Percentiles rank a stretch among this genome's conserved stretches.
These are phyloP conservation scores for Prosapia bicincta DNA, from an alignment of 2,888 invertebrate genomes.

Conservation along the genomic window DNA sequence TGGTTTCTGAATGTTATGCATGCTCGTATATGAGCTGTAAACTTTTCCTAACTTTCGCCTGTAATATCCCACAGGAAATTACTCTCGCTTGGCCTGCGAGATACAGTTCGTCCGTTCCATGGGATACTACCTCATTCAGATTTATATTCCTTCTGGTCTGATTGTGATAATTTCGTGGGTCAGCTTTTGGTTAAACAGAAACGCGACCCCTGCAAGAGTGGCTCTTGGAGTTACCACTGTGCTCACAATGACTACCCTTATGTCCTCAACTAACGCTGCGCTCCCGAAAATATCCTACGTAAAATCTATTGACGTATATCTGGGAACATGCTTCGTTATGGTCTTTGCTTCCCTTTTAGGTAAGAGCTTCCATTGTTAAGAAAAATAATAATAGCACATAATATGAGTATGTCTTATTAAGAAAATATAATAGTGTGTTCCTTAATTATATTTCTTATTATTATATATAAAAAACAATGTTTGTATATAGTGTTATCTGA, in stretches of 20 bases:
- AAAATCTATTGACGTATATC: constrained; percentile 95
- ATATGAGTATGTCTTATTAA: too few species aligned
- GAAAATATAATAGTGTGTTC: too few species aligned
- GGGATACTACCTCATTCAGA: constrained; percentile 98
- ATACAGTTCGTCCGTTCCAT: constrained; percentile 96
- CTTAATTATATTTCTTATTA: too few species aligned
- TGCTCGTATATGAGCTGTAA: too few species aligned
- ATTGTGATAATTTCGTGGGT: constrained; percentile 98
- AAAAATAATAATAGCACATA: too few species aligned
- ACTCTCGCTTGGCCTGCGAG: constrained; percentile 93
- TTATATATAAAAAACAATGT: too few species aligned
- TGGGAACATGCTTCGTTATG: constrained; percentile 98
- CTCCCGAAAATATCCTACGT: constrained; percentile 98
- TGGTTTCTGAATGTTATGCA: too few species aligned
- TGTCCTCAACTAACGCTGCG: constrained; percentile 94
- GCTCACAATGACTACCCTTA: constrained; percentile 95
- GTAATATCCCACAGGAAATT: constrained; percentile 82
- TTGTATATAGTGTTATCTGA: too few species aligned
- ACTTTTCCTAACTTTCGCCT: too few species aligned
- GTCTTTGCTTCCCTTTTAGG: constrained; percentile 96
- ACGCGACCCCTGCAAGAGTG: constrained; percentile 91
- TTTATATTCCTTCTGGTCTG: constrained; percentile 95
- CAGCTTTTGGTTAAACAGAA: constrained; percentile 94
- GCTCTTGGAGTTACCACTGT: constrained; percentile 93
- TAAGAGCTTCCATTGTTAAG: constrained; percentile 55